Percentiles rank a stretch among this genome's conserved stretches.
Conservation (phyloP, 1,140 invertebrate genomes). For the Phthorimaea operculella region DNA sequence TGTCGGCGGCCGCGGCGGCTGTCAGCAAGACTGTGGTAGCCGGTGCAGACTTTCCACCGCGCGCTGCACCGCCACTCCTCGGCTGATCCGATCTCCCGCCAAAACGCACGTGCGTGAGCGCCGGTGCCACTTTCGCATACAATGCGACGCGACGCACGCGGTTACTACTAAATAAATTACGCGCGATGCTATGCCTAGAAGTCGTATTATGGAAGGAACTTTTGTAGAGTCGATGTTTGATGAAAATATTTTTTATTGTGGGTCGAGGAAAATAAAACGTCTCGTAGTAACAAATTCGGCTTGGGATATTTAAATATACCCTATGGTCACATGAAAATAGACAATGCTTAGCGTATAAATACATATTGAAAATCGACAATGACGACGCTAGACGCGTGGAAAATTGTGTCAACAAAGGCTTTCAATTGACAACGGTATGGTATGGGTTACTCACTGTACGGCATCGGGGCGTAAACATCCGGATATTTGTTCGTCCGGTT, state of each 20-base stretch:
- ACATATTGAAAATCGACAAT: background rate
- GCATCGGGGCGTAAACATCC: constrained; percentile 58
- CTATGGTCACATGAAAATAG: too few relatives aligned
- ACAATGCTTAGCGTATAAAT: too few relatives aligned
- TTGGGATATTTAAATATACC: too few relatives aligned
- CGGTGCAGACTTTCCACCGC: constrained; percentile 9
- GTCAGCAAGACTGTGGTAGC: background rate
- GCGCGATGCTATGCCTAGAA: background rate
- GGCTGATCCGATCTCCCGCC: constrained; percentile 7
- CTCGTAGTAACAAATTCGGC: too few relatives aligned
- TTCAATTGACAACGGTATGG: background rate
- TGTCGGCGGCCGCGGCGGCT: constrained; percentile 3
- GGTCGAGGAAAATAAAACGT: too few relatives aligned
- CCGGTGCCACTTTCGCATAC: background rate
- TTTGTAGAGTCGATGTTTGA: too few relatives aligned
- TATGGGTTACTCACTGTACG: constrained; percentile 50
- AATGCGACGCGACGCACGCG: background rate
- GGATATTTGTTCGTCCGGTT: constrained; percentile 56
- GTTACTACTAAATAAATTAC: background rate
- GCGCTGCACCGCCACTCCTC: constrained; percentile 1
- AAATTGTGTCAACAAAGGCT: background rate
- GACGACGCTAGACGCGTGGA: background rate
- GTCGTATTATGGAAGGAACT: too few relatives aligned
- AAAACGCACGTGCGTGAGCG: constrained; percentile 4
- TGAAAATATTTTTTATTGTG: too few relatives aligned